These are phyloP conservation scores for Gavialis gangeticus DNA, from an alignment of 2,113 vertebrate genomes.

Conservation along the genomic window DNA sequence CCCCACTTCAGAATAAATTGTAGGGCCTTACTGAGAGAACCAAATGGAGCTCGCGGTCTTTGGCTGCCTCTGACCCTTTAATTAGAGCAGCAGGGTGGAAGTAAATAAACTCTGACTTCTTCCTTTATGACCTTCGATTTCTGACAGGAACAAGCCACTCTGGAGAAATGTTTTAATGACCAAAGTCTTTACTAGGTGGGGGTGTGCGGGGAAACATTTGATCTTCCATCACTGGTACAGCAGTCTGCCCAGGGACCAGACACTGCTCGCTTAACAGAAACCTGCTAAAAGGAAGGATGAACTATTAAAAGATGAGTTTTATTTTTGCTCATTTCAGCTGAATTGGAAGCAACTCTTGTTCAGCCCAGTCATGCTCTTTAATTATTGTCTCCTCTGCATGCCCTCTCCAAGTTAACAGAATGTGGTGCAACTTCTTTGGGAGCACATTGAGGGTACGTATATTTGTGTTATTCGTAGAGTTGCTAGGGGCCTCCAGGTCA, in stretches of 20 bases:
- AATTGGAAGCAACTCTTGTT: neutral
- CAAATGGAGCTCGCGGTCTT: constrained; percentile 31
- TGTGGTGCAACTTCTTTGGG: neutral
- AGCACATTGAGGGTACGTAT: neutral
- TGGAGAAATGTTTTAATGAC: constrained; percentile 39
- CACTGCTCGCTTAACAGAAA: neutral
- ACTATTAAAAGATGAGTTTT: neutral
- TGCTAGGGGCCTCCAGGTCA: too few species aligned
- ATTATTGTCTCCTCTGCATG: neutral
- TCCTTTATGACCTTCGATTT: constrained; percentile 56
- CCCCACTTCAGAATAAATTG: constrained; percentile 56
- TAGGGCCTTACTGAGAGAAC: constrained; percentile 57
- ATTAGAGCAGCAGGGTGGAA: constrained; percentile 71
- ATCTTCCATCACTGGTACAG: neutral
- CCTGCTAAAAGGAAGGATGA: neutral
- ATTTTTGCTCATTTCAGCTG: neutral
- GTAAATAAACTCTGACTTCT: constrained; percentile 63
- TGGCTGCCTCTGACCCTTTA: constrained; percentile 59
- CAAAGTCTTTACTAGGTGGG: neutral
- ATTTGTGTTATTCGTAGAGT: neutral
- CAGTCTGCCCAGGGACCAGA: neutral
- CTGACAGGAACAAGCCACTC: constrained; percentile 16
- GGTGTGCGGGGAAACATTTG: neutral
- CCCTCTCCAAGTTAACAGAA: neutral
- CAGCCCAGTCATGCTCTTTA: neutral